These are phyloP conservation scores for Elysia crispata DNA, from an alignment of 2,888 invertebrate genomes.

Conservation along the genomic window DNA sequence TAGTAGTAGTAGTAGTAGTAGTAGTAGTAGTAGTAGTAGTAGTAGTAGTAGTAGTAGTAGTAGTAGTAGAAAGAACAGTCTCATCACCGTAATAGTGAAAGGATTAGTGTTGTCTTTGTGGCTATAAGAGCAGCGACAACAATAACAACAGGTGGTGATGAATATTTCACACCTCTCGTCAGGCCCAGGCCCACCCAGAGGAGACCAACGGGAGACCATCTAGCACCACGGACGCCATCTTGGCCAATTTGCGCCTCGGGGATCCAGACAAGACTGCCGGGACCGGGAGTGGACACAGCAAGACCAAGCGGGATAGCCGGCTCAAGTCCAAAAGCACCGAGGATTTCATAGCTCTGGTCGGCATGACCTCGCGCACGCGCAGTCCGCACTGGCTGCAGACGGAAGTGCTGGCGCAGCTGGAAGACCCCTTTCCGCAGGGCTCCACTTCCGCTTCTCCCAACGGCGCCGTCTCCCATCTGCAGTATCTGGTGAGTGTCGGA, in stretches of 20 bases:
- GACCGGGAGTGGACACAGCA: no score
- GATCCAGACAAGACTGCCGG: no score
- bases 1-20: slow-evolving; percentile 25
- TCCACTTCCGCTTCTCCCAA: no score
- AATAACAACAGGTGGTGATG: not conserved
- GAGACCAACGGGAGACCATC: no score
- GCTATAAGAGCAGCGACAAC: not conserved
- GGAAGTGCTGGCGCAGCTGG: not conserved
- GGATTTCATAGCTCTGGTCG: slow-evolving; percentile 41
- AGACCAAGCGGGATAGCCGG: no score
- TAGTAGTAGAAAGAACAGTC: no score
- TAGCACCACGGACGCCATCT: no score
- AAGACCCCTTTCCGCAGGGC: not conserved
- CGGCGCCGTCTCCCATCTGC: no score
- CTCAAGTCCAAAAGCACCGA: slow-evolving; percentile 24
- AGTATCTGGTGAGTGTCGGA: not conserved
- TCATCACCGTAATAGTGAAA: not conserved
- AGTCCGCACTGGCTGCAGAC: not conserved
- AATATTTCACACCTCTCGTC: not conserved
- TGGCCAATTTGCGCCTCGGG: no score
- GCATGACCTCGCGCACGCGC: slow-evolving; percentile 29
- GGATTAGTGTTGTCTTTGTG: not conserved
- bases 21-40: slow-evolving; percentile 28
- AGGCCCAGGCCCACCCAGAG: not conserved
- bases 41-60: slow-evolving; percentile 28